Base-by-base conservation (phyloP, 92 coral and sea anemone genomes). In the Parazoanthus atlanticus region DNA sequence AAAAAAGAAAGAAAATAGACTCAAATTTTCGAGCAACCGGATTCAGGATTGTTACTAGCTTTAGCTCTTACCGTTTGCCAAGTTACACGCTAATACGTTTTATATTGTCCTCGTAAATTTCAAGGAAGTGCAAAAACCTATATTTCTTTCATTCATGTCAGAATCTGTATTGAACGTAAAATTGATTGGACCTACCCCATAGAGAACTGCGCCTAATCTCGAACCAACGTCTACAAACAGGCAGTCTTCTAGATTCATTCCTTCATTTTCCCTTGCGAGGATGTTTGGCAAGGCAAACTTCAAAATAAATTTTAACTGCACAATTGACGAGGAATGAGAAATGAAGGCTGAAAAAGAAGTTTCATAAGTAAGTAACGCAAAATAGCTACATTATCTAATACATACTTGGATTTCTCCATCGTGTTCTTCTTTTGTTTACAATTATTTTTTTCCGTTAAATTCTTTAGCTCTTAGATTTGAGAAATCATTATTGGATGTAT, bases 191-290 rank as follows among this genome's bases (percentile, higher is more conserved):
- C 98, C 75, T 88, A 89, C 98, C 88, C 95, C 96, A 78, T 91
- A 95, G 0, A 95, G 89, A 13, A 95, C 98, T 56, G 98, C 98
- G 8, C 98, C 98, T 6, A 95, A 84, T 61, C 98, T 86, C 6
- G 96, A 95, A 21, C 98, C 98, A 84, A 95, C 84, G 41, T 95
- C 98, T 15, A 95, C 92, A 64, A 93, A 66, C 61, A 61, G 67
- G 79, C 49, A 74, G 72, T 89, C 80, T 0, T 32, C 33, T 11
- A 93, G 69, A 76, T 34, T 38, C 21, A 36, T 21, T 6, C 86
- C 76, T 8, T 76, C 76, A 75, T 75, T 64, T 32, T 67, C 74
- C 1, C 33, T 34, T 26, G 77, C 82, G 36, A 86, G 73, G 31
- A 93, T 17, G 25, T 43, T 82, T 43, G 98, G 95, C 13, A 95